Evolutionary conservation across 1,140 invertebrate species (phyloP), one percentile per base, ranked within the genome.

Genomic region (Macrobrachium rosenbergii): DNA sequence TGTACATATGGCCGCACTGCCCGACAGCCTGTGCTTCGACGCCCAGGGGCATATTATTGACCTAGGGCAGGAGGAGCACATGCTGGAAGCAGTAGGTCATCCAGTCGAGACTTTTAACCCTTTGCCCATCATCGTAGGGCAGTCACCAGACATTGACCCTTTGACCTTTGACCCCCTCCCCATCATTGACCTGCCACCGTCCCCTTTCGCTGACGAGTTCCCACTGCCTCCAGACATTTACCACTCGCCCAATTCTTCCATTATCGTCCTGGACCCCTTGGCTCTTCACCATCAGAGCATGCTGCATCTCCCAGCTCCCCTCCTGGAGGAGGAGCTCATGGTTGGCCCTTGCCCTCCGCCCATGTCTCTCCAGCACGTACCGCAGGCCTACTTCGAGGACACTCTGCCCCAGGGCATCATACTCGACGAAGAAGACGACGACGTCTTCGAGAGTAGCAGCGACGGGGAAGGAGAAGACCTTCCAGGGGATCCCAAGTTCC

Each of bases 61-160:
- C 28, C 12, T 52, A 21, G 16, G 37, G 60, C 2, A 59, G 11
- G 58, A 80, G 5, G 10, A 37, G 11, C 21, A 19, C 0, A 28
- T 28, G 78, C 59, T 23, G n/a, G 5, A 21, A 75, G 7, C 72
- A n/a, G 21, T 21, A 37, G 19, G 23, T 28, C 58, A 67, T 17
- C 75, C 73, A 11, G 45, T 78, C 10, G 83, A 84, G 83, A 84
- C 73, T 2, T 23, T 84, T 28, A 67, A 78, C 43, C 83, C 75
- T 2, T 28, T 17, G 37, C 62, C 21, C 14, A 5, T 17, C 79
- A 12, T 80, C 0, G 23, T 17, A 37, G 23, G 12, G 2, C 12
- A 37, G 7, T 11, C 78, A 3, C 78, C 12, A 28, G 75, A 82
- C 67, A 19, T 0, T 37, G 81, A 82, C 45, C 8, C 60, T 0